Percentiles rank a stretch among this genome's conserved stretches.
Conservation (phyloP, 2,797 vertebrate genomes). For the Onychomys arenicola region DNA sequence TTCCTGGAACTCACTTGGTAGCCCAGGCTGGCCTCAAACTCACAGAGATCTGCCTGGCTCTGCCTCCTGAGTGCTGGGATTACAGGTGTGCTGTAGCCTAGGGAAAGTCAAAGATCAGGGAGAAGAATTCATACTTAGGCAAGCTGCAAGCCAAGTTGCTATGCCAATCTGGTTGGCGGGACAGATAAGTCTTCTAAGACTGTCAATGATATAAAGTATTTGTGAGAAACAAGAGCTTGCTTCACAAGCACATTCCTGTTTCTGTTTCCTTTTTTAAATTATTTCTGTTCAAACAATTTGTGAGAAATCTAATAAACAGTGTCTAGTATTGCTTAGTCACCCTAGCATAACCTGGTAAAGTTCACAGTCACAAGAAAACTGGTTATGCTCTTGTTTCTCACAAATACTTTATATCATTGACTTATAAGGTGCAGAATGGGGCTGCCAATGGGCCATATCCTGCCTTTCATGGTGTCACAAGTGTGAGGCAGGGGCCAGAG, state of each 20-base stretch:
- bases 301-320: constrained; percentile 38
- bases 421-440: constrained; percentile 71
- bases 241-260: constrained; percentile 39
- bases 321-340: constrained; percentile 63
- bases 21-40: no score
- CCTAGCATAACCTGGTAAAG: constrained; percentile 78
- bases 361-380: constrained; percentile 73
- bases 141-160: not conserved
- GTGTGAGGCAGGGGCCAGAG: constrained; percentile 47
- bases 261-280: not conserved
- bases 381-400: no score
- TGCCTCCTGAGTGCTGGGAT: no score
- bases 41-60: no score
- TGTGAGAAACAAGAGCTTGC: constrained; percentile 20
- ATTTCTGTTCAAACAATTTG: constrained; percentile 65
- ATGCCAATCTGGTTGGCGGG: not conserved
- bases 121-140: not conserved
- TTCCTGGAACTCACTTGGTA: no score
- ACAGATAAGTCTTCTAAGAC: constrained; percentile 37
- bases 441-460: constrained; percentile 58
- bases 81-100: no score
- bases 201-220: constrained; percentile 38
- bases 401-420: no score
- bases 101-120: no score
- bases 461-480: constrained; percentile 63